Base-by-base conservation (phyloP, 2,888 invertebrate species). In the Raillietiella orientalis region DNA sequence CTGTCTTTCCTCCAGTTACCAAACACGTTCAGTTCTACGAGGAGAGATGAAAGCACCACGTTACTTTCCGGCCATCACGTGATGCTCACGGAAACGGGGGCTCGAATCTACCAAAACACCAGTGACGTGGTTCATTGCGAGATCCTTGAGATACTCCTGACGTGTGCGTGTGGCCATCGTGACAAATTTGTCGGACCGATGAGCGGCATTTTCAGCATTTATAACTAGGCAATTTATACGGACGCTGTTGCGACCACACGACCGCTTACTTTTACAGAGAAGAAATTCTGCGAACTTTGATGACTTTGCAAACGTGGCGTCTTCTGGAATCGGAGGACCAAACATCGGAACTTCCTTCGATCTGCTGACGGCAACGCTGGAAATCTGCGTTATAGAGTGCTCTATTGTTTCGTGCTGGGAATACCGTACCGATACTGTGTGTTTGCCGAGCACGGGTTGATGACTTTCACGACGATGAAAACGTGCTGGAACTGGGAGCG, bases 401-500 rank as follows among this genome's bases (percentile, higher is more conserved):
- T n/a, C n/a, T n/a, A n/a, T n/a, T n/a, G n/a, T n/a, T n/a, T n/a
- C n/a, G n/a, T n/a, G n/a, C n/a, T n/a, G n/a, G n/a, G n/a, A n/a
- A n/a, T n/a, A n/a, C n/a, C n/a, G n/a, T n/a, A n/a, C n/a, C n/a
- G n/a, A n/a, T n/a, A 87, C 40, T 69, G 66, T 2, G 79, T 75
- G 43, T 71, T 70, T 33, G 79, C 79, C 4, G 77, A 64, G 47
- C 79, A 79, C 3, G 84, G 82, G 47, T 79, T 74, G 29, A 72
- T 59, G 4, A 65, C 79, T 38, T 69, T 56, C 5, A 90, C 72
- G 27, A 90, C 64, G 35, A 90, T 70, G 48, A 90, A 90, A 16
- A 90, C 87, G 48, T 90, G 90, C 46, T 90, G 90, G 50, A 90
- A 90, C 46, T 90, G 87, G 25, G 84, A 87, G 29, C 87, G 62